Base-by-base conservation (phyloP, 2,888 invertebrate genomes). In the Drosophila neoperkinsi region DNA sequence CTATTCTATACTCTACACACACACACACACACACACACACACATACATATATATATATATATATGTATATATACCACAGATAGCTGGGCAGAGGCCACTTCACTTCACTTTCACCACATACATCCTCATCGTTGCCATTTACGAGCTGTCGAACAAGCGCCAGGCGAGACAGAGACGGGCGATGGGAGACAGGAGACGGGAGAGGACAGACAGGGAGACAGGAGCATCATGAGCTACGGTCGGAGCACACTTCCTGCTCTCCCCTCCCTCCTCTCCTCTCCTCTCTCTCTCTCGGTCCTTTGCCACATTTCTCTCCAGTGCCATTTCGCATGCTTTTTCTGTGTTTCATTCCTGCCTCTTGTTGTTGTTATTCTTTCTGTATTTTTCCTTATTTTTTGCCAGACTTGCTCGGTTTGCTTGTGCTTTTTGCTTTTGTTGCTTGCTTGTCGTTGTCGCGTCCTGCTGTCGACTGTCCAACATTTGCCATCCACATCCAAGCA, bases 321-420 rank as follows among this genome's bases (percentile, higher is more conserved):
- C 84, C 88, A 88, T 88, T 88, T 79, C 88, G 84, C 77, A 85
- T 88, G 88, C 78, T 90, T 88, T 88, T 90, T 81, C 86, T 84
- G 69, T 86, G 81, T 88, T 90, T 90, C 82, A 82, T 79, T 85
- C 83, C 75, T 85, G 74, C 67, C 66, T 73, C 71, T 71, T 71
- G 63, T 64, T 51, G 30, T 36, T 36, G 10, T 56, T 38, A 30
- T 38, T 50, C 16, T 46, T 46, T 34, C 52, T 18, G 21, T 58
- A 18, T 62, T 34, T 34, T 34, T 16, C 34, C 16, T n/a, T 38
- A 38, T 36, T 59, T 34, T 46, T 53, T 61, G 70, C 36, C 72
- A 69, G 71, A 77, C 81, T 86, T 85, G 63, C 82, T 79, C 60
- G 58, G 38, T 18, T 49, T 56, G 60, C 70, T 72, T 82, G 70